Conservation (phyloP, 2,888 invertebrate genomes). For the Drosophila nr. medialis region DNA sequence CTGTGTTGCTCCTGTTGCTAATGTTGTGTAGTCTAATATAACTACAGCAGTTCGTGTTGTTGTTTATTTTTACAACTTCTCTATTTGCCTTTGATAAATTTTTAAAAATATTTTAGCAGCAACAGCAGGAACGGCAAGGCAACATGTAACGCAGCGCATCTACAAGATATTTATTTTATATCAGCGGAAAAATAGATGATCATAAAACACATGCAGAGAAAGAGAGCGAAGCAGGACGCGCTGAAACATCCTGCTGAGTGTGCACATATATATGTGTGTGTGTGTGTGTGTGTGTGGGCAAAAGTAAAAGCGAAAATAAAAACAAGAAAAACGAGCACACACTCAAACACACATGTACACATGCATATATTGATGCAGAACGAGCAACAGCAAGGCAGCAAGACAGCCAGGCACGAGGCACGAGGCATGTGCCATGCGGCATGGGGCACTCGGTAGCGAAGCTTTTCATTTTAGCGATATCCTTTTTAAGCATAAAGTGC, state of each 20-base stretch:
- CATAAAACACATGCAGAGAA: conserved; percentile 77
- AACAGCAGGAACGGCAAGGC: conserved; percentile 18
- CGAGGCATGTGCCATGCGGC: neutral
- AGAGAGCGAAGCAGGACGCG: conserved; percentile 25
- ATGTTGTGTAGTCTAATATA: conserved; percentile 20
- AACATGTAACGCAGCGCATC: conserved; percentile 65
- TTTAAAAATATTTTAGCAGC: conserved; percentile 76
- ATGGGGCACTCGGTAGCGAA: conserved; percentile 60
- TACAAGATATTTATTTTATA: conserved; percentile 81
- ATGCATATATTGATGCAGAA: conserved; percentile 27
- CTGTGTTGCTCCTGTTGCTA: conserved; percentile 21
- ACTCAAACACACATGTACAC: conserved; percentile 40
- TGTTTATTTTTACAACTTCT: conserved; percentile 68
- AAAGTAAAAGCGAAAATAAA: conserved; percentile 72
- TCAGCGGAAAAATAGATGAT: conserved; percentile 80
- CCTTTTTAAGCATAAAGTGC: conserved; percentile 83
- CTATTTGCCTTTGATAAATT: conserved; percentile 79
- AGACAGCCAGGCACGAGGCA: conserved; percentile 11
- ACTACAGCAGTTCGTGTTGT: conserved; percentile 28
- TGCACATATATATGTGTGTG: conserved; percentile 17
- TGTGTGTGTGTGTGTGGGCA: conserved; percentile 43
- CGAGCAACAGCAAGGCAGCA: conserved; percentile 5
- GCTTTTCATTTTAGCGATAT: conserved; percentile 82
- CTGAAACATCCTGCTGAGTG: conserved; percentile 71
- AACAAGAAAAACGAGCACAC: conserved; percentile 39